Evolutionary conservation across 2,888 invertebrate genomes (phyloP), one percentile per base, ranked within the genome.

Genomic region (Idaea dimidiata): DNA sequence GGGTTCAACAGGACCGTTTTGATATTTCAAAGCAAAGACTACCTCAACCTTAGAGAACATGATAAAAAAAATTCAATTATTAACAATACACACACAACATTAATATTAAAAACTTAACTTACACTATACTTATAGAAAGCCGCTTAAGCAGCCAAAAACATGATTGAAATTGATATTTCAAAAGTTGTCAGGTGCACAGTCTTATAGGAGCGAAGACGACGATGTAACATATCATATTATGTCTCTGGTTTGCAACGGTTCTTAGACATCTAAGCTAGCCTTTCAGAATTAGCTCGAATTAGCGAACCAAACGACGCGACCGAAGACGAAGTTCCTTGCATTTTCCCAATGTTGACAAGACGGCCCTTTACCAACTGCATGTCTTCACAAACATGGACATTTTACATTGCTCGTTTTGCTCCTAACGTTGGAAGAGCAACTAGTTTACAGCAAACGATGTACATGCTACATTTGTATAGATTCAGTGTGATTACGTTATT

Each of bases 341-440:
- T 80, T 86, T 84, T 81, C 82, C 72, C 66, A 77, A 72, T 82
- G 83, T 84, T 84, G 83, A 86, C 84, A 83, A 80, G 70, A 79
- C 70, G 67, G 67, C 64, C 53, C 63, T 63, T 73, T 78, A 77
- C 65, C 74, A 59, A 63, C 64, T 54, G 67, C 68, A 66, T 63
- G 61, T 64, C 69, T 68, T 64, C 63, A 58, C 59, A 18, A 61
- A 57, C 55, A 43, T 59, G 61, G 54, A 57, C 55, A 68, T 71
- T 74, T 65, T 66, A 65, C 17, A 82, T 64, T 73, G 66, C 79
- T 58, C 57, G 57, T 7, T 58, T 43, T 4, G 7, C 16, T 17
- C 0, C n/a, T 7, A 1, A 14, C 7, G 6, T n/a, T 0, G 16
- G 4, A n/a, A 17, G n/a, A 5, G 24, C n/a, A 6, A 4, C 3